Percentiles rank a stretch among this genome's conserved stretches.
Conservation (phyloP, 2,797 vertebrate species). For the Nannoperca australis region DNA sequence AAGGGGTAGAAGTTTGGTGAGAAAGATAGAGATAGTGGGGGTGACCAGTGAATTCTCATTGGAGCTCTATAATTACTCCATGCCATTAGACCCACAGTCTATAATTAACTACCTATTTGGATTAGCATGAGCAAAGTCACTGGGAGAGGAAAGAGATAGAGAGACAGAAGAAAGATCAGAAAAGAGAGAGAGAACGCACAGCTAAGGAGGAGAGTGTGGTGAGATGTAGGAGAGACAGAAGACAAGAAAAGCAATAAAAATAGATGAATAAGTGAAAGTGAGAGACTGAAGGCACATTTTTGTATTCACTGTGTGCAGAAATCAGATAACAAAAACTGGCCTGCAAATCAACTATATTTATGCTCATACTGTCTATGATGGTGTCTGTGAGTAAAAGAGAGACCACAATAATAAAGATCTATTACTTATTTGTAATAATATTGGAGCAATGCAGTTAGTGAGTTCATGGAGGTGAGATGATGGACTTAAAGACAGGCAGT, state of each 20-base stretch:
- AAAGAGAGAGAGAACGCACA: background rate
- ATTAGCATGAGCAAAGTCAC: constrained; percentile 79
- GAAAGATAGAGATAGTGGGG: constrained; percentile 39
- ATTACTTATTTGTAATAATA: background rate
- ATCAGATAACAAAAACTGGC: background rate
- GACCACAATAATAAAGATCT: background rate
- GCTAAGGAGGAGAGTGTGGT: background rate
- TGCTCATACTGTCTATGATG: background rate
- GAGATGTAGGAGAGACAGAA: constrained; percentile 15
- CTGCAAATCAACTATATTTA: background rate
- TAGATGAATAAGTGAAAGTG: constrained; percentile 4
- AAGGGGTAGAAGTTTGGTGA: constrained; percentile 24
- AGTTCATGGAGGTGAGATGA: constrained; percentile 5
- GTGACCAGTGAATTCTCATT: constrained; percentile 73
- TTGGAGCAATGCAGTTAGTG: background rate
- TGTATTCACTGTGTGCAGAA: background rate
- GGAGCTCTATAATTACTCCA: constrained; percentile 82
- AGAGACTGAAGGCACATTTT: constrained; percentile 16
- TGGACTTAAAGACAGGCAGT: background rate
- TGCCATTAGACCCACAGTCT: constrained; percentile 76
- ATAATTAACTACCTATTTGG: constrained; percentile 83
- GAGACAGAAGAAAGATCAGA: constrained; percentile 17
- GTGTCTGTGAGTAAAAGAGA: background rate
- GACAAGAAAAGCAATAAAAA: constrained; percentile 7
- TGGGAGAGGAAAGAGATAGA: constrained; percentile 40